These are phyloP conservation scores for Taenaris catops DNA, from an alignment of 2,888 invertebrate genomes.

Conservation along the genomic window DNA sequence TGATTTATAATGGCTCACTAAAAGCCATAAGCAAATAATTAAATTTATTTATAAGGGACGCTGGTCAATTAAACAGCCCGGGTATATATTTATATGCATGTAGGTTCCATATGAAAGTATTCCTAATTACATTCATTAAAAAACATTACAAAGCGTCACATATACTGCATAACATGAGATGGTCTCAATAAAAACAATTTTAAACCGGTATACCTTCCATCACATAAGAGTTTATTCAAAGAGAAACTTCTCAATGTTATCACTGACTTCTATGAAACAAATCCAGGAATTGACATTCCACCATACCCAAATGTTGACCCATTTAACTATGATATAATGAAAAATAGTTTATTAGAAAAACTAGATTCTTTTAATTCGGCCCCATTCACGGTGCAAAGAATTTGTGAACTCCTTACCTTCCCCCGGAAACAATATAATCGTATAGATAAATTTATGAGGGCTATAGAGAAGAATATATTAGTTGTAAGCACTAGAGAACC, in stretches of 20 bases:
- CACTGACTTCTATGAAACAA: constrained; percentile 91
- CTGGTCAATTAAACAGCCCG: no score
- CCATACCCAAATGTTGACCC: constrained; percentile 95
- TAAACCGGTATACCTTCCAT: constrained; percentile 97
- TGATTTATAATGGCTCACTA: no score
- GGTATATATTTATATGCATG: no score
- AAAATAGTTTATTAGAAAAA: constrained; percentile 88
- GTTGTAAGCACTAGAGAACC: constrained; percentile 90
- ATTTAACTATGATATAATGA: constrained; percentile 94
- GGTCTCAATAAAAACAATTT: no score
- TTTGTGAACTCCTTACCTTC: constrained; percentile 95
- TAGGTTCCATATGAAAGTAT: no score
- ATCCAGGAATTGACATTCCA: constrained; percentile 87
- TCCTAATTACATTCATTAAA: no score
- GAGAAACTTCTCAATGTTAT: constrained; percentile 93
- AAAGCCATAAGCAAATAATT: no score
- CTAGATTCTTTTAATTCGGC: constrained; percentile 92
- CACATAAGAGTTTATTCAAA: constrained; percentile 92
- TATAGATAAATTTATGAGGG: constrained; percentile 98
- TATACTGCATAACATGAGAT: no score
- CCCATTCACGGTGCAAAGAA: constrained; percentile 97
- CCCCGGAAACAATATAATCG: constrained; percentile 97
- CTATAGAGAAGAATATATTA: constrained; percentile 96
- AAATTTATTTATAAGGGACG: no score
- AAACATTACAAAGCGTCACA: no score